Evolutionary conservation across 2,113 vertebrate genomes (phyloP).

Genomic region (Amblyopsis rosae): DNA sequence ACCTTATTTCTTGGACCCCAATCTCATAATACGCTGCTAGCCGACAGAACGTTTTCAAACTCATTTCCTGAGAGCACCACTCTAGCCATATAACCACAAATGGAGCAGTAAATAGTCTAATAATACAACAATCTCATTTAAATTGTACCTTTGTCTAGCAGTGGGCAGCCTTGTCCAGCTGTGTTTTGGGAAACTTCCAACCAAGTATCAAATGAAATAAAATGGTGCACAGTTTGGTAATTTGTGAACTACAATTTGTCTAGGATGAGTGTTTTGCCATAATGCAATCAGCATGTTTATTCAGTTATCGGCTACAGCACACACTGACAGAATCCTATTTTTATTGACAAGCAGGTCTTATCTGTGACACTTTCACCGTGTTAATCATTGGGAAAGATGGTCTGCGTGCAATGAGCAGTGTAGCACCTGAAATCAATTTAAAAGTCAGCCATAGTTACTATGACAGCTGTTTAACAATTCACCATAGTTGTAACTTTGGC

Average conservation of each 20-base stretch:
- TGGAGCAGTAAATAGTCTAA: conserved; percentile 60
- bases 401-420: too few relatives aligned
- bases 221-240: too few relatives aligned
- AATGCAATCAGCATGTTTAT: too few relatives aligned
- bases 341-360: too few relatives aligned
- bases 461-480: too few relatives aligned
- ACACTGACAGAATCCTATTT: too few relatives aligned
- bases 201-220: conserved; percentile 5
- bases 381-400: too few relatives aligned
- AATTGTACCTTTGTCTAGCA: conserved; percentile 27
- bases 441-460: too few relatives aligned
- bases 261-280: background rate
- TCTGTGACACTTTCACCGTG: too few relatives aligned
- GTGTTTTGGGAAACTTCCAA: conserved; percentile 10
- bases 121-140: conserved; percentile 45
- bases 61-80: conserved; percentile 57
- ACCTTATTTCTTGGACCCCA: conserved; percentile 58
- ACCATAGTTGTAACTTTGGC: too few relatives aligned
- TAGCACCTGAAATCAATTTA: too few relatives aligned
- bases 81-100: conserved; percentile 56
- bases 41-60: conserved; percentile 65
- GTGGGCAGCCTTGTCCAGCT: conserved; percentile 23
- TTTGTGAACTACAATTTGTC: background rate
- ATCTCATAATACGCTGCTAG: conserved; percentile 57
- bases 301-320: too few relatives aligned